These are phyloP conservation scores for Rattus rattus DNA, from an alignment of 2,113 vertebrate genomes.

Conservation along the genomic window DNA sequence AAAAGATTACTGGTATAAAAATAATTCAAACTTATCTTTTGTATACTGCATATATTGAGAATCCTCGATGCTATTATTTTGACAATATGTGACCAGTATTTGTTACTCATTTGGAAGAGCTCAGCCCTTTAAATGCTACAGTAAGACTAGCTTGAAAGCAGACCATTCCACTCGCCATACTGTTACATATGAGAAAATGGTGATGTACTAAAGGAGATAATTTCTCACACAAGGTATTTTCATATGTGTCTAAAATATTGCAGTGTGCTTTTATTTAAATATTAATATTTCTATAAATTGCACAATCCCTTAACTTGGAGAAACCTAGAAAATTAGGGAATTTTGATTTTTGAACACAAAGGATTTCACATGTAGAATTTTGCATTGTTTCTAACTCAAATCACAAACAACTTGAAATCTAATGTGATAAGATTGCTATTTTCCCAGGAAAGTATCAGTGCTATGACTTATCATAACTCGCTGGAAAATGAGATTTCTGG, in stretches of 20 bases:
- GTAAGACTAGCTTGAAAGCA: conserved; percentile 48
- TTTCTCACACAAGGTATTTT: not conserved
- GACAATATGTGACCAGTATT: conserved; percentile 45
- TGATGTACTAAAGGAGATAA: not conserved
- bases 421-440: not conserved
- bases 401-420: not conserved
- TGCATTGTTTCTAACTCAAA: not conserved
- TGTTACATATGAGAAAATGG: not conserved
- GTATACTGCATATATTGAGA: conserved; percentile 65
- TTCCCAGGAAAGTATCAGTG: not conserved
- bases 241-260: not conserved
- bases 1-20: not conserved
- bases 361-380: not conserved
- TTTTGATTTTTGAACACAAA: not conserved
- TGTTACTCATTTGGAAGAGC: conserved; percentile 44
- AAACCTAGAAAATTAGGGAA: not conserved
- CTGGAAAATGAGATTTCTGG: conserved; percentile 16
- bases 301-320: not conserved
- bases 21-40: conserved; percentile 50
- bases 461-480: not conserved
- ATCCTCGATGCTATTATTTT: conserved; percentile 61
- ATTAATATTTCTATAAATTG: not conserved
- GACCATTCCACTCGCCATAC: not conserved
- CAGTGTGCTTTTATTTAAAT: not conserved
- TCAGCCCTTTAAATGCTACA: conserved; percentile 58